Evolutionary conservation across 2,797 vertebrate genomes (phyloP), one percentile per base, ranked within the genome.

Genomic region (Gymnoscopelus braueri): DNA sequence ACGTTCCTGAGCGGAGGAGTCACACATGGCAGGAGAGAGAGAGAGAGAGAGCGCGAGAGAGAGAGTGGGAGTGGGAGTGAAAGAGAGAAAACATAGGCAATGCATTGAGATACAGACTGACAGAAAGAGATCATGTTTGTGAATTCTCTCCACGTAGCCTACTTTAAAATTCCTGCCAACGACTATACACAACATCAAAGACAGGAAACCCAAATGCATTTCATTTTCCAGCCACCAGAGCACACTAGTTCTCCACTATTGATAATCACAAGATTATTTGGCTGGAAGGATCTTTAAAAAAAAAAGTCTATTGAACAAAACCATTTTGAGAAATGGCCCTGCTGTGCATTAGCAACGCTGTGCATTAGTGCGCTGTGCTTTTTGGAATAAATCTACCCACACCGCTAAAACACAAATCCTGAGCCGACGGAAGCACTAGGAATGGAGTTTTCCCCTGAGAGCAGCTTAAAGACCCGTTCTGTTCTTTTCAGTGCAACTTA

Each of bases 181-280:
- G 51, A 4, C 51, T 50, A 12, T 10, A 62, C 64, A 73, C 62
- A 63, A 51, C 58, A 15, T 51, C 48, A 48, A 4, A 55, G 26
- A 39, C 63, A 3, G 35, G 49, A 44, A 44, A 8, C 9, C 39
- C 8, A 10, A 68, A 65, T 71, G 83, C 32, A 84, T 84, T 91
- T 83, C 68, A 83, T 66, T 68, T 60, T 68, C 56, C 52, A 60
- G 68, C 85, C 89, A 88, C 78, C 83, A 83, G 86, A 82, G 83
- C 78, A 84, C 80, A 76, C 79, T 74, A 55, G 64, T 77, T 86
- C 81, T 71, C 67, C 70, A 51, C 72, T 14, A 63, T 65, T 60
- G 47, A 13, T 56, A 49, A 44, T 56, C 48, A 57, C 15, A 0
- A 32, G 51, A 50, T 56, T 14, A 51, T 12, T 70, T 72, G 54